phyloP scores from a whole-genome alignment of 2,113 vertebrate genomes.

The Siniperca chuatsi region DNA sequence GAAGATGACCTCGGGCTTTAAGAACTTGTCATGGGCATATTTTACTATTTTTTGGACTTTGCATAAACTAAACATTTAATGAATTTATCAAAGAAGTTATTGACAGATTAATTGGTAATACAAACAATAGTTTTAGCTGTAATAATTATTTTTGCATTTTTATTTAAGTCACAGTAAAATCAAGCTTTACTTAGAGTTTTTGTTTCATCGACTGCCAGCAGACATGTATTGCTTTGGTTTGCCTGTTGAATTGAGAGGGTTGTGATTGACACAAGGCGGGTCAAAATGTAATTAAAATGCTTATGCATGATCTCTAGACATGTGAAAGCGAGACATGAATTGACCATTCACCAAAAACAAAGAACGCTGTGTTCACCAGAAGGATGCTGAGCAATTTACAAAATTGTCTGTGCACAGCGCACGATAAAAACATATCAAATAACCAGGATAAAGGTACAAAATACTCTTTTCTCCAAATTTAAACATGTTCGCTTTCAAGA shows the following conservation, averaged over 20 bases:
- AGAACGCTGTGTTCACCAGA: constrained; percentile 15
- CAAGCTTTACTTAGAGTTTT: not conserved
- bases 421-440: not conserved
- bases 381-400: constrained; percentile 12
- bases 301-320: not conserved
- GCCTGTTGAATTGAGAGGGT: not conserved
- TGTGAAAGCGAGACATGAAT: constrained; percentile 22
- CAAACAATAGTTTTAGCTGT: not conserved
- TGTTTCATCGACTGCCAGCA: not conserved
- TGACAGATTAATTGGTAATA: not conserved
- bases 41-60: not conserved
- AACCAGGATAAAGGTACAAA: accelerated
- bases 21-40: not conserved
- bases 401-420: constrained; percentile 1
- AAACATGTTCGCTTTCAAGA: not conserved
- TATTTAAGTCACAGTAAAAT: not conserved
- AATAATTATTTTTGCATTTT: not conserved
- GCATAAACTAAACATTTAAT: not conserved
- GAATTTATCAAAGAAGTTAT: not conserved
- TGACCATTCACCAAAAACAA: constrained; percentile 28
- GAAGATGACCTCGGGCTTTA: no score
- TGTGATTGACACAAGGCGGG: not conserved
- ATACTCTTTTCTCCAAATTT: not conserved
- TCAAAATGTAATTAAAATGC: not conserved
- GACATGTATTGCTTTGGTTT: not conserved